Percentiles rank a stretch among this genome's conserved stretches.
Evolutionary conservation across 2,797 vertebrate species (phyloP).

Genomic region (Pogonophryne albipinna): DNA sequence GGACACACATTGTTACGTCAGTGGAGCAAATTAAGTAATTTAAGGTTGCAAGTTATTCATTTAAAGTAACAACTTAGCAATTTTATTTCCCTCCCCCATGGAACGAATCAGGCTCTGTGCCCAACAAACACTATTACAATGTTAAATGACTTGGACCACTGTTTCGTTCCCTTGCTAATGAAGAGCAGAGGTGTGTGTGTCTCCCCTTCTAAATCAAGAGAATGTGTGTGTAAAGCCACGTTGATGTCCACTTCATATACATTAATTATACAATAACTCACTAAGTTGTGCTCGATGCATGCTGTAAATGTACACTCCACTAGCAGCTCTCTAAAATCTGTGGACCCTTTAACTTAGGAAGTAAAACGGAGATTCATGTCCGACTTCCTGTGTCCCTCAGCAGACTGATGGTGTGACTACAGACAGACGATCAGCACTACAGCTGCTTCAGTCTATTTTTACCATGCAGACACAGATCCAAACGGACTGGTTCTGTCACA

Average conservation of each 20-base stretch:
- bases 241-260: neutral
- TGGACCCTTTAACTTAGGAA: constrained; percentile 51
- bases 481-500: constrained; percentile 75
- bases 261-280: neutral
- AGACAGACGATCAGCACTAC: constrained; percentile 59
- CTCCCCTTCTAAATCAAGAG: too few relatives aligned
- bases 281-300: neutral
- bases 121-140: neutral
- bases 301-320: constrained; percentile 32
- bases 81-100: neutral
- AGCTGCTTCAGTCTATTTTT: constrained; percentile 76
- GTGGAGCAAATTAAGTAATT: neutral
- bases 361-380: constrained; percentile 54
- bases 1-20: neutral
- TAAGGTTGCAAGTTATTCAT: neutral
- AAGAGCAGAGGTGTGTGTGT: neutral
- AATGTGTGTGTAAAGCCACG: neutral
- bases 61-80: neutral
- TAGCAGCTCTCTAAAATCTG: constrained; percentile 11
- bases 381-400: constrained; percentile 46
- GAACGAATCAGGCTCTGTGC: neutral
- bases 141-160: neutral
- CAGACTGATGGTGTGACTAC: constrained; percentile 44
- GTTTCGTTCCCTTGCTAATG: neutral
- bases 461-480: constrained; percentile 71